Conservation (phyloP, 2,888 invertebrate genomes). For the Cephus sareptanus region DNA sequence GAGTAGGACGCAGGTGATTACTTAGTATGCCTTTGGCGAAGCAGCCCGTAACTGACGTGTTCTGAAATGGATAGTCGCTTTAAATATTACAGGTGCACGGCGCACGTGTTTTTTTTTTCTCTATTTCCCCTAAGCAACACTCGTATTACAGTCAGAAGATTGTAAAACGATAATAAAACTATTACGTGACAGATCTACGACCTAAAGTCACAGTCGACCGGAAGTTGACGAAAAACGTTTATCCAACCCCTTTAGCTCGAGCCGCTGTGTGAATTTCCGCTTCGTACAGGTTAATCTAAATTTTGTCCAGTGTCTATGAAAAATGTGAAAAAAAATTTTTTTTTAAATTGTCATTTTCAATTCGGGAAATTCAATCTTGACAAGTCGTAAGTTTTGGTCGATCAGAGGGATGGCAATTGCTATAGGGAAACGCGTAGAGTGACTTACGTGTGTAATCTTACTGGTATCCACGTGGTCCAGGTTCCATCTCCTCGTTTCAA, state of each 20-base stretch:
- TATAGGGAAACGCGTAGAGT: neutral
- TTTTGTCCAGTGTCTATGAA: neutral
- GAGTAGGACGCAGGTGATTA: slow-evolving; percentile 24
- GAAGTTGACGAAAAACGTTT: neutral
- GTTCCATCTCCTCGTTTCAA: neutral
- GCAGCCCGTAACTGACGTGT: slow-evolving; percentile 1
- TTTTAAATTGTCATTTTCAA: neutral
- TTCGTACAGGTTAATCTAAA: neutral
- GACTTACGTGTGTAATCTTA: neutral
- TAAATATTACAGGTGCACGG: slow-evolving; percentile 4
- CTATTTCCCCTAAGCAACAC: neutral
- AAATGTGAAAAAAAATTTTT: neutral
- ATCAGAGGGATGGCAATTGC: neutral
- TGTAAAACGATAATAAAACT: neutral
- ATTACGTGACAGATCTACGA: neutral
- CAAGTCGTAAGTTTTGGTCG: accelerated
- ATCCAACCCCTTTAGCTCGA: neutral
- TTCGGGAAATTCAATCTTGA: neutral
- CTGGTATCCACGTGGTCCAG: neutral
- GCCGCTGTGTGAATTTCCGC: neutral
- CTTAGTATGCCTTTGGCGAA: slow-evolving; percentile 5
- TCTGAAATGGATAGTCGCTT: slow-evolving; percentile 1
- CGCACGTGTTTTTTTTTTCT: neutral
- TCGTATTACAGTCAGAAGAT: neutral
- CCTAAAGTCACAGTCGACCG: neutral